Evolutionary conservation across 1,140 invertebrate genomes (phyloP).

Genomic region (Magallana angulata): DNA sequence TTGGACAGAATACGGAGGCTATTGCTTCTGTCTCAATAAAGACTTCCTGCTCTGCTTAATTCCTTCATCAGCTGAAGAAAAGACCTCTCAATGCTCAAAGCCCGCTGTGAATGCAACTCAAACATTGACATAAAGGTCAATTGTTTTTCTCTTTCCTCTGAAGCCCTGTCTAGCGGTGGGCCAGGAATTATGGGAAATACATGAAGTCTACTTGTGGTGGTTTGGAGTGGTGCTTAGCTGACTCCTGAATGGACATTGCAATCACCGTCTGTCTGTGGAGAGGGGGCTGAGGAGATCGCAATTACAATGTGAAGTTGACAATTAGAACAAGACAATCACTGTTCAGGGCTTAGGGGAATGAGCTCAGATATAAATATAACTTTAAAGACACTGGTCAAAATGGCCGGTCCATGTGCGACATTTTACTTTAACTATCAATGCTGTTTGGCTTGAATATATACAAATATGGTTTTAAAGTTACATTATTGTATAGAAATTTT

Average conservation of each 20-base stretch:
- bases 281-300: not conserved
- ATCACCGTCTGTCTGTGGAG: constrained; percentile 1
- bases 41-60: constrained; percentile 17
- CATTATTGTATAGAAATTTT: too few relatives aligned
- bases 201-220: not conserved
- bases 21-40: not conserved
- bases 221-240: not conserved
- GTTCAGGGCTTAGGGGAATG: not conserved
- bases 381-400: too few relatives aligned
- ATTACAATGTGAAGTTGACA: constrained; percentile 36
- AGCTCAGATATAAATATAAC: too few relatives aligned
- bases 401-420: too few relatives aligned
- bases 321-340: not conserved
- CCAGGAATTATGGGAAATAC: constrained; percentile 9
- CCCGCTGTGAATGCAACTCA: not conserved
- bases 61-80: constrained; percentile 21
- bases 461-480: too few relatives aligned
- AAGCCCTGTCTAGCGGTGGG: constrained; percentile 4
- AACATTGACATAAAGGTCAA: constrained; percentile 27
- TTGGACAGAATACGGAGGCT: not conserved
- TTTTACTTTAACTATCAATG: too few relatives aligned
- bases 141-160: constrained; percentile 12
- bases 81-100: not conserved
- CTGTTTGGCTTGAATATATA: too few relatives aligned
- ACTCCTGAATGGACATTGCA: constrained; percentile 4